Percentiles rank a stretch among this genome's conserved stretches.
Evolutionary conservation across 2,113 vertebrate genomes (phyloP).

Genomic region (Grantiella picta): DNA sequence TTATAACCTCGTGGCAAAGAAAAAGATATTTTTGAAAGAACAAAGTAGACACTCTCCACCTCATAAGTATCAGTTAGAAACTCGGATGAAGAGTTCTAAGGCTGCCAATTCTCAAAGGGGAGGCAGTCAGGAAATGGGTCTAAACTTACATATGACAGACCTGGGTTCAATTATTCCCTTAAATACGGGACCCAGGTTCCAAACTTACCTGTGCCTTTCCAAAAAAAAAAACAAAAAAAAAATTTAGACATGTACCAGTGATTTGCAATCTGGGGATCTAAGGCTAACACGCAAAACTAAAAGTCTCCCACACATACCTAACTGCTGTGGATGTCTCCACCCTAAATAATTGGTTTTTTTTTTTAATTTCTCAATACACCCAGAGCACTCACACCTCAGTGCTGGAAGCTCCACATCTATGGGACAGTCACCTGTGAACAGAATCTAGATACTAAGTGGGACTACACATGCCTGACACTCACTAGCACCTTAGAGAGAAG

Average conservation of each 20-base stretch:
- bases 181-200: not conserved
- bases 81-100: not conserved
- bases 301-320: not conserved
- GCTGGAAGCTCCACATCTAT: not conserved
- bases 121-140: not conserved
- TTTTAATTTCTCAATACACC: not conserved
- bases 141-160: not conserved
- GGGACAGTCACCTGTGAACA: no score
- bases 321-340: not conserved
- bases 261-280: not conserved
- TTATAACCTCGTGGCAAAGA: not conserved
- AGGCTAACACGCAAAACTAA: not conserved
- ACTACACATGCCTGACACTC: not conserved
- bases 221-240: no score
- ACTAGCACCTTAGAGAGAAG: not conserved
- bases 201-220: not conserved
- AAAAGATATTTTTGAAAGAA: not conserved
- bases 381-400: not conserved
- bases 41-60: not conserved
- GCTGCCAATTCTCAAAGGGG: not conserved
- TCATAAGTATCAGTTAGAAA: not conserved
- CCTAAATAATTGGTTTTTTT: not conserved
- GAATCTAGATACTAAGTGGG: not conserved
- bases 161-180: not conserved
- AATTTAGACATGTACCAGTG: not conserved